Evolutionary conservation across 1,140 invertebrate species (phyloP), one percentile per base, ranked within the genome.

Genomic region (Hypothenemus hampei): DNA sequence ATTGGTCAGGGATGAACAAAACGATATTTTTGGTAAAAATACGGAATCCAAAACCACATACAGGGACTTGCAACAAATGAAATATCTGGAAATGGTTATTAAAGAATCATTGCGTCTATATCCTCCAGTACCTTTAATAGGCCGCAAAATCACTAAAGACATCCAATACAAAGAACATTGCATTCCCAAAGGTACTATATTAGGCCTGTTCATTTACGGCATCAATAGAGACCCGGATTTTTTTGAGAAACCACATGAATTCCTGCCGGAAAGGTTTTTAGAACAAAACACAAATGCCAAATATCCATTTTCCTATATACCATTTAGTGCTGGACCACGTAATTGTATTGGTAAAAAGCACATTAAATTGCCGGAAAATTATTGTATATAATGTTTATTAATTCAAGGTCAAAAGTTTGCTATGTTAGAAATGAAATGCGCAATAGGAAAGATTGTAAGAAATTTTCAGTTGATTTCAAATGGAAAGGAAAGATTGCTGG

Each of bases 211-310:
- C 1, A 73, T 75, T 0, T 70, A 71, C 45, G 82, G 78, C 53
- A 64, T 89, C 26, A 89, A 93, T 67, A 75, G 83, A 45, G 76
- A 85, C 63, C 71, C 77, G 1, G 71, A 81, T 18, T 65, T 78
- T 22, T 92, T 81, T 65, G 75, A 79, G 24, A 76, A 91, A 51
- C 88, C 90, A 0, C 77, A 85, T 29, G 72, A 73, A 50, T 92
- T 88, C 66, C 78, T 88, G 68, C 90, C 90, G 0, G 85, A 91
- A 48, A 74, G 87, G 61, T 92, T 91, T 72, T 65, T 81, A 43
- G 40, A 29, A 8, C 75, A 80, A 56, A 81, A 69, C 24, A 74
- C 77, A 48, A 67, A 74, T 59, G 73, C 76, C 40, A 67, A 75
- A 61, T 61, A 74, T 16, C 74, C 73, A 16, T 82, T 70, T 56